A percentile compares a stretch with the other conserved stretches of the same genome.
These are phyloP conservation scores for Rhinoderma darwinii DNA, from an alignment of 2,113 vertebrate genomes.

Conservation along the genomic window DNA sequence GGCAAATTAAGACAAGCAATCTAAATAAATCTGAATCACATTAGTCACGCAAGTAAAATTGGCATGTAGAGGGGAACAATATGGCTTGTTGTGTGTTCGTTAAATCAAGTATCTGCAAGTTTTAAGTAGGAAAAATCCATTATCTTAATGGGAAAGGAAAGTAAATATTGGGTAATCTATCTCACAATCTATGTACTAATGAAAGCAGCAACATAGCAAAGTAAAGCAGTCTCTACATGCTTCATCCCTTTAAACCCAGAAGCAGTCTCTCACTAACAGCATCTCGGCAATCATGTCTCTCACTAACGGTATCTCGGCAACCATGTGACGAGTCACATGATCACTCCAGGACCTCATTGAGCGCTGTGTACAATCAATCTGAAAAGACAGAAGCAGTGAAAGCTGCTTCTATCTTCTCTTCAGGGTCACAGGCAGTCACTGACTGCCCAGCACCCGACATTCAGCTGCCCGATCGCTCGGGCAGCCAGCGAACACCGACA, in stretches of 20 bases:
- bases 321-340: too few species aligned
- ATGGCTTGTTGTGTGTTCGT: constrained; percentile 8
- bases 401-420: too few species aligned
- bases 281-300: too few species aligned
- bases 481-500: too few species aligned
- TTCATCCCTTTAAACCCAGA: background rate
- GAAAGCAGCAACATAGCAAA: background rate
- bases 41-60: constrained; percentile 42
- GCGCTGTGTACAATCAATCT: too few species aligned
- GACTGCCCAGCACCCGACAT: too few species aligned
- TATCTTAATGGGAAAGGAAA: background rate
- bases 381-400: too few species aligned
- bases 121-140: background rate
- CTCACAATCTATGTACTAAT: background rate
- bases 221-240: background rate
- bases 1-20: constrained; percentile 32
- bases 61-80: constrained; percentile 8
- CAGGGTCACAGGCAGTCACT: too few species aligned
- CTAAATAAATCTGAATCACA: constrained; percentile 43
- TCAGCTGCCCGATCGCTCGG: too few species aligned
- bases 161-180: background rate
- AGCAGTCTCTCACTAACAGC: too few species aligned
- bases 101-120: background rate
- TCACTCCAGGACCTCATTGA: too few species aligned
- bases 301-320: too few species aligned